phyloP scores from a whole-genome alignment of 2,888 invertebrate species.

The Pycnomerus fuliginosus region DNA sequence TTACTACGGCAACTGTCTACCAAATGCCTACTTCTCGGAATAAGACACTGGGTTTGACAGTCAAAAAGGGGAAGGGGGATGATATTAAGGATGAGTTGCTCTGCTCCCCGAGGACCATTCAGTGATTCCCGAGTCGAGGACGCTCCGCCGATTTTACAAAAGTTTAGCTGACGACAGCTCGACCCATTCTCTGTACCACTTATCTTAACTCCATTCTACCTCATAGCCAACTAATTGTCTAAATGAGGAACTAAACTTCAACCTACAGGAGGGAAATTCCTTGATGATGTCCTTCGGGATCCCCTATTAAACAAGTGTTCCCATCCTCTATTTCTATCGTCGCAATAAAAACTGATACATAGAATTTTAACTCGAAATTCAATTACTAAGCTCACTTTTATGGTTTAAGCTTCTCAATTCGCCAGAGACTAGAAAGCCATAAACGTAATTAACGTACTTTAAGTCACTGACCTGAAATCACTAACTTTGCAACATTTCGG shows the following conservation, averaged over 20 bases:
- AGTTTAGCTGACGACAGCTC: constrained; percentile 31
- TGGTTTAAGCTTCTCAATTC: constrained; percentile 8
- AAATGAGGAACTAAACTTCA: constrained; percentile 15
- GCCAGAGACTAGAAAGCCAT: constrained; percentile 5
- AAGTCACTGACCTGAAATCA: constrained; percentile 11
- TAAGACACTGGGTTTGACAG: constrained; percentile 21
- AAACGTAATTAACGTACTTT: constrained; percentile 16
- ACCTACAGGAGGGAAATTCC: constrained; percentile 5
- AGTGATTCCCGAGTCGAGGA: constrained; percentile 30
- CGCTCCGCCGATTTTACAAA: constrained; percentile 29
- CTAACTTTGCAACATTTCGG: neutral
- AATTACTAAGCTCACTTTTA: neutral
- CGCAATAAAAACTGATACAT: constrained; percentile 3
- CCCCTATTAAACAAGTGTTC: neutral
- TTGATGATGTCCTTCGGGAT: neutral
- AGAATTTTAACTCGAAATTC: constrained; percentile 1
- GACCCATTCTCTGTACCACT: constrained; percentile 15
- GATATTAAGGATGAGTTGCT: constrained; percentile 30
- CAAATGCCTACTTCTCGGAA: constrained; percentile 21
- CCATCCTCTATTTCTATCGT: neutral
- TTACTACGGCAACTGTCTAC: constrained; percentile 26
- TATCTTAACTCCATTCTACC: constrained; percentile 17
- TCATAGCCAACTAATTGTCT: constrained; percentile 16
- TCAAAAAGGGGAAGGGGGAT: constrained; percentile 9
- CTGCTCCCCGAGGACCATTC: constrained; percentile 30